These are phyloP conservation scores for Pristionchus mayeri DNA, from an alignment of 2,888 invertebrate genomes.

Conservation along the genomic window DNA sequence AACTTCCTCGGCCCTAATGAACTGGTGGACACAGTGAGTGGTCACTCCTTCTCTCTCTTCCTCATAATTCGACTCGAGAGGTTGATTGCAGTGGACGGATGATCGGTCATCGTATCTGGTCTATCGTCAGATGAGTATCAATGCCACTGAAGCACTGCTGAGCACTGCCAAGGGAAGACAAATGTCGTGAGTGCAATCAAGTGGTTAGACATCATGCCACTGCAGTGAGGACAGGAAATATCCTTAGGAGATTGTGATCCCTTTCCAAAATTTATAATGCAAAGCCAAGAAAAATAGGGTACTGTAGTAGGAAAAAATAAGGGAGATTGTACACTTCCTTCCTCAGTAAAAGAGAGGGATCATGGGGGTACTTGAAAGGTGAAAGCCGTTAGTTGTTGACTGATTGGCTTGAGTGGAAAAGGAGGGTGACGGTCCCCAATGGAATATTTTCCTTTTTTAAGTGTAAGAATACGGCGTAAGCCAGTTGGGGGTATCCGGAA, in stretches of 20 bases:
- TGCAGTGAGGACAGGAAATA: background rate
- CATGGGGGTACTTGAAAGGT: constrained; percentile 6
- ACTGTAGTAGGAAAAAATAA: background rate
- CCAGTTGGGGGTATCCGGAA: too few relatives aligned
- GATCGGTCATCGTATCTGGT: background rate
- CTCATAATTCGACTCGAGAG: too few relatives aligned
- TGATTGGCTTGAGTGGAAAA: background rate
- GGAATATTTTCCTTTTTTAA: too few relatives aligned
- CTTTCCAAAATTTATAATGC: too few relatives aligned
- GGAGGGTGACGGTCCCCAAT: background rate
- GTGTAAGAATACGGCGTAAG: too few relatives aligned
- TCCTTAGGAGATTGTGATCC: background rate
- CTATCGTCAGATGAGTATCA: constrained; percentile 35
- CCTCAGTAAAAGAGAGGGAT: background rate
- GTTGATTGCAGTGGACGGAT: background rate
- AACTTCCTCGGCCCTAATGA: constrained; percentile 34
- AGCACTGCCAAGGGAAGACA: constrained; percentile 24
- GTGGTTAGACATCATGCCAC: too few relatives aligned
- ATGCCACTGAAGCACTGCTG: constrained; percentile 35
- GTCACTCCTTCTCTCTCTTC: too few relatives aligned
- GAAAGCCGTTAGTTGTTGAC: background rate
- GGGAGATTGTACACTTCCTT: background rate
- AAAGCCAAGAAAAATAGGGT: too few relatives aligned
- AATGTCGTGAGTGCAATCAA: constrained; percentile 46
- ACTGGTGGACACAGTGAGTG: constrained; percentile 23